A percentile compares a stretch with the other conserved stretches of the same genome.
Evolutionary conservation across 2,888 invertebrate genomes (phyloP).

Genomic region (Siphlonurus alternatus): DNA sequence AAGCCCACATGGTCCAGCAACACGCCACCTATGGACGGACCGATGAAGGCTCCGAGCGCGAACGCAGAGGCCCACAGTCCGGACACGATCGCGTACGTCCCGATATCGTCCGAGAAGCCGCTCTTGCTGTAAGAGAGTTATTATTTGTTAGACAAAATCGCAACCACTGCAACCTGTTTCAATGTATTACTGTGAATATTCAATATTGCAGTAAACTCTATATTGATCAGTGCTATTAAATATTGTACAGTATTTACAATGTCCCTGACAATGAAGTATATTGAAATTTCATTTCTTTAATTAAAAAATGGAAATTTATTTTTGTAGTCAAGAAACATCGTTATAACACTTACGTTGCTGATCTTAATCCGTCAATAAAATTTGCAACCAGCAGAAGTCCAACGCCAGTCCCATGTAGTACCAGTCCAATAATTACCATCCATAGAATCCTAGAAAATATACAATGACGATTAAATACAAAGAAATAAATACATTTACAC

Average conservation of each 20-base stretch:
- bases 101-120: conserved; percentile 33
- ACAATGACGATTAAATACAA: neutral
- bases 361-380: conserved; percentile 31
- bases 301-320: conserved; percentile 10
- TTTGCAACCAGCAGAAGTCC: conserved; percentile 32
- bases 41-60: conserved; percentile 32
- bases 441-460: conserved; percentile 17
- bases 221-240: too few species aligned
- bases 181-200: too few species aligned
- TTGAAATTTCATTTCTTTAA: neutral
- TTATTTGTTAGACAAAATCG: neutral
- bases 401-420: conserved; percentile 31
- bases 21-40: conserved; percentile 25
- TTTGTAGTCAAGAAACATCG: conserved; percentile 16
- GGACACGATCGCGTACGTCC: conserved; percentile 36
- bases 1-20: conserved; percentile 26
- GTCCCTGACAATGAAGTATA: neutral
- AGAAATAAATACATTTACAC: neutral
- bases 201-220: too few species aligned
- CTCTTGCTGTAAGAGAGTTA: conserved; percentile 16
- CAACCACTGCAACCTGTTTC: neutral
- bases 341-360: conserved; percentile 25
- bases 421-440: conserved; percentile 24
- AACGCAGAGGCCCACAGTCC: conserved; percentile 37
- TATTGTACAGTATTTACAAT: too few species aligned